Base-by-base conservation (phyloP, 2,888 invertebrate genomes). In the Amblyteles armatorius region DNA sequence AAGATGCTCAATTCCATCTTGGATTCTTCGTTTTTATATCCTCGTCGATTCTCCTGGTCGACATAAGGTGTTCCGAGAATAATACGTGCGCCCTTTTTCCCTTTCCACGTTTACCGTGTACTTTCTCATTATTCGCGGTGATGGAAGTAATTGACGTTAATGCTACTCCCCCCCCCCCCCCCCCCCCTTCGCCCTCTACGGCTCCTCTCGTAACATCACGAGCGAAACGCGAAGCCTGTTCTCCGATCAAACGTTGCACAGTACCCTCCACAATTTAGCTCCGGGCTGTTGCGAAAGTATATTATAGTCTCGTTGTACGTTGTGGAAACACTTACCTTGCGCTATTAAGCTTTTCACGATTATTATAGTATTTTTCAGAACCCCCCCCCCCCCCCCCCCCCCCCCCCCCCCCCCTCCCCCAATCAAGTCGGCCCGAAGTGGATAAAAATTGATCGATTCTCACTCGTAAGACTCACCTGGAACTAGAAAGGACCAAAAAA, bases 121-220 rank as follows among this genome's bases (percentile, higher is more conserved):
- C 79, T 83, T 82, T 83, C 79, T 86, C 85, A 85, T 87, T 87
- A 83, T 85, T 73, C 82, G 79, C 72, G 76, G 73, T 86, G 85
- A 86, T 87, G 85, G 67, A 85, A 87, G 85, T 86, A 87, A 87
- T 87, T 87, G 87, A 87, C 86, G 87, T 84, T 87, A 87, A 87
- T 86, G 79, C 80, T 79, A 77, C 57, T 72, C 72, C 76, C 71
- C 52, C 83, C 77, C 36, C 55, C 19, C 48, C 63, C 4, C 48
- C n/a, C 44, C 50, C 16, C 55, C 55, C 1, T 48, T n/a, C 57
- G 44, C 44, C 36, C 69, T 33, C 48, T 65, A 44, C 50, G 44
- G 65, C 73, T 63, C 73, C 22, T 67, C 72, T 78, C 79, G 36
- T 83, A 81, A 60, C 57, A 52, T 65, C 74, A 71, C 78, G 84